Evolutionary conservation across 2,113 vertebrate species (phyloP).

Genomic region (Brienomyrus brachyistius): DNA sequence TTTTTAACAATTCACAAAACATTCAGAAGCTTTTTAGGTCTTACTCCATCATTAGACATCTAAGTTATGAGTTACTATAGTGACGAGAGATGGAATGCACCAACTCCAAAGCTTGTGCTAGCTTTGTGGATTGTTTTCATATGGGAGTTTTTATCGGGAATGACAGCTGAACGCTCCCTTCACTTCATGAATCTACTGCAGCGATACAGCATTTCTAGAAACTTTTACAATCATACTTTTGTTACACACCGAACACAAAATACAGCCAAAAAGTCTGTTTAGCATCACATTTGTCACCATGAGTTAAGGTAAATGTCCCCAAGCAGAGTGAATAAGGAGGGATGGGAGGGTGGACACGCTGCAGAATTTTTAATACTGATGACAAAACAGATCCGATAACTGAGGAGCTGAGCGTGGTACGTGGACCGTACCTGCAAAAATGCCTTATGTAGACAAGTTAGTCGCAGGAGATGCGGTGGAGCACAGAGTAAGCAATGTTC

Average conservation of each 20-base stretch:
- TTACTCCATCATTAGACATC: conserved; percentile 4
- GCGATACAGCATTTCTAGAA: conserved; percentile 42
- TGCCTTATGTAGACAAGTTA: not conserved
- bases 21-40: conserved; percentile 1
- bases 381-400: conserved; percentile 24
- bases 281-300: conserved; percentile 15
- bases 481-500: conserved; percentile 6
- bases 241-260: conserved; percentile 1
- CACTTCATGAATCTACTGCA: conserved; percentile 42
- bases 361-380: conserved; percentile 26
- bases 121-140: not conserved
- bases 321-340: not conserved
- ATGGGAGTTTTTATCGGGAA: not conserved
- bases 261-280: not conserved
- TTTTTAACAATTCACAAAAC: not conserved
- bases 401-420: conserved; percentile 17
- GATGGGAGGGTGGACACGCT: conserved; percentile 44
- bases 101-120: not conserved
- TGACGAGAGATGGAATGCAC: not conserved
- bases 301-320: not conserved
- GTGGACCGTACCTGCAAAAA: conserved; percentile 27
- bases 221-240: conserved; percentile 19
- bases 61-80: not conserved
- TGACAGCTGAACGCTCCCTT: conserved; percentile 19
- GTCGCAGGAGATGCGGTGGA: not conserved